Percentiles rank a stretch among this genome's conserved stretches.
phyloP scores from a whole-genome alignment of 92 coral and sea anemone genomes.

The Virgularia gustaviana region DNA sequence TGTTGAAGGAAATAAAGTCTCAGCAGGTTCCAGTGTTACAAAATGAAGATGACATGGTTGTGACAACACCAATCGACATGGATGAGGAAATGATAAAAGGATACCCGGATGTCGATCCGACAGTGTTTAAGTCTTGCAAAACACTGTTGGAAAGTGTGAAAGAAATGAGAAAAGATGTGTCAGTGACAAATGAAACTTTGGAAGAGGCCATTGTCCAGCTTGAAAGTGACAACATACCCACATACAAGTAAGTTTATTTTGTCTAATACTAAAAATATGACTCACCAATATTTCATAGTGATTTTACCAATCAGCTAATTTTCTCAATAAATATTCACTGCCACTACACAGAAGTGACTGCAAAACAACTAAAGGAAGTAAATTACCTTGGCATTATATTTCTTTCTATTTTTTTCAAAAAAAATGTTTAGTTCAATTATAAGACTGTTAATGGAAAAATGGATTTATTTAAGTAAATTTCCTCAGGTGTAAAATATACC shows the following conservation, averaged over 20 bases:
- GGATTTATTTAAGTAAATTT: no score
- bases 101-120: not conserved
- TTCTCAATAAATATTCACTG: no score
- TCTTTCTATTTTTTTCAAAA: no score
- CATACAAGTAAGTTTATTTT: slow-evolving; percentile 22
- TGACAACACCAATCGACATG: not conserved
- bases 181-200: slow-evolving; percentile 3
- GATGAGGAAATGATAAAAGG: slow-evolving; percentile 16
- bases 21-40: slow-evolving; percentile 34
- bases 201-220: slow-evolving; percentile 19
- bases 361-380: no score
- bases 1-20: slow-evolving; percentile 26
- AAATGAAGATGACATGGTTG: slow-evolving; percentile 36
- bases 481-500: no score
- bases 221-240: slow-evolving; percentile 14
- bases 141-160: slow-evolving; percentile 11
- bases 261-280: no score
- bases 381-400: no score
- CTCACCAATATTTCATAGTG: no score
- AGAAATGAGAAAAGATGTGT: not conserved
- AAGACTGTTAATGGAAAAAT: no score
- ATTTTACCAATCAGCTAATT: no score
- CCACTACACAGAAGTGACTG: no score
- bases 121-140: slow-evolving; percentile 10
- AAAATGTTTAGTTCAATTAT: no score